A percentile compares a stretch with the other conserved stretches of the same genome.
phyloP scores from a whole-genome alignment of 2,113 vertebrate species.

The Hyperoodon ampullatus region DNA sequence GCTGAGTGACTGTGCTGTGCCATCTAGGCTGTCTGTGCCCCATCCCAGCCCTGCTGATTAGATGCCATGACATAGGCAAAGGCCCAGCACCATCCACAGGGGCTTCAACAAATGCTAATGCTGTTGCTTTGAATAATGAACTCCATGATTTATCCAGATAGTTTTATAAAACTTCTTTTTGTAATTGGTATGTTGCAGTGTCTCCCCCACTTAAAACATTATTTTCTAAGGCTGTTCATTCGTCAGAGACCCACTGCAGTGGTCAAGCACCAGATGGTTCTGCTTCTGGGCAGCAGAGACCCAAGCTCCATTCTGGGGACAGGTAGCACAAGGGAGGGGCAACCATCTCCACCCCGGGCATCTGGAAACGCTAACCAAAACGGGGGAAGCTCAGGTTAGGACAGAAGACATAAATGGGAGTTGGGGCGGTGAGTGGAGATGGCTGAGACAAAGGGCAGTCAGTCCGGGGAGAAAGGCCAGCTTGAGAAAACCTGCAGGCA shows the following conservation, averaged over 20 bases:
- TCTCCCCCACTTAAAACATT: not conserved
- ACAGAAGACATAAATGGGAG: not conserved
- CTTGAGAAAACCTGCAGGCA: not conserved
- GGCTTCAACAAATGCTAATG: not conserved
- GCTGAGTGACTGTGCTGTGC: not conserved
- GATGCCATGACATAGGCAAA: not conserved
- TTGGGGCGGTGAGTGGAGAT: not conserved
- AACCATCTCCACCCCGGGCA: not conserved
- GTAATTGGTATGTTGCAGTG: not conserved
- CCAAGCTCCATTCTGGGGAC: not conserved
- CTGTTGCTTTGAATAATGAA: not conserved
- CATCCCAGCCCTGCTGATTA: not conserved
- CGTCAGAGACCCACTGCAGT: not conserved
- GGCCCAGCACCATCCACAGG: not conserved
- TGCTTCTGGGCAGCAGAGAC: not conserved
- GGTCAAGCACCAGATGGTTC: not conserved
- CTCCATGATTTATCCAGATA: fast-evolving
- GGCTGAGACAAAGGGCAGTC: not conserved
- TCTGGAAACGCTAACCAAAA: not conserved
- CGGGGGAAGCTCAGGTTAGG: not conserved
- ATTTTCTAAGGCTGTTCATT: not conserved
- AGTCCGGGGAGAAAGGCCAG: not conserved
- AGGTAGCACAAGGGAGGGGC: not conserved
- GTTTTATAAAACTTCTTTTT: not conserved
- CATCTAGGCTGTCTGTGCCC: not conserved